phyloP scores from a whole-genome alignment of 2,113 vertebrate species.

The Anser brachyrhynchus region DNA sequence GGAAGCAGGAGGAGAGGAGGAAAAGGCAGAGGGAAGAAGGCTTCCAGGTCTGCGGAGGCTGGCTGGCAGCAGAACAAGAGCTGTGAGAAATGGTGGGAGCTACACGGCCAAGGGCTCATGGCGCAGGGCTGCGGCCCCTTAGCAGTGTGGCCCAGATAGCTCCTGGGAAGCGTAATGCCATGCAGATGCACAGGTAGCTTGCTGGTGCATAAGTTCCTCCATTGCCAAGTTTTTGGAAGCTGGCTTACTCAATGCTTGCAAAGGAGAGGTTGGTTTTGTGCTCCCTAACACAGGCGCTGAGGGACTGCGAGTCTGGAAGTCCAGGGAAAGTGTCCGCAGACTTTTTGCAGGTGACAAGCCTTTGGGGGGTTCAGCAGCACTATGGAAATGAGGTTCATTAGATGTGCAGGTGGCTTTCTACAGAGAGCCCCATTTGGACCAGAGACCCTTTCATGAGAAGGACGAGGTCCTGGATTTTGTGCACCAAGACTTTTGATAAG shows the following conservation, averaged over 20 bases:
- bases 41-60: background rate
- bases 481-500: background rate
- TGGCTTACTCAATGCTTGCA: accelerated
- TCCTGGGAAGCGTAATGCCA: accelerated
- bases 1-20: background rate
- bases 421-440: background rate
- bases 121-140: background rate
- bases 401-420: background rate
- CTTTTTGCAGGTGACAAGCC: background rate
- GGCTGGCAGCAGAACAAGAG: background rate
- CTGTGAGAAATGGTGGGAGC: background rate
- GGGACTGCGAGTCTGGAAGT: background rate
- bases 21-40: background rate
- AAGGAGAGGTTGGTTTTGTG: background rate
- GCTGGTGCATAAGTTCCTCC: background rate
- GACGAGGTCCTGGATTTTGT: background rate
- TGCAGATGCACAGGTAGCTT: background rate
- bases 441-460: background rate
- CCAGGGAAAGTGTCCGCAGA: background rate
- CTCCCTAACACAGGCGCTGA: background rate
- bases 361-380: background rate
- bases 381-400: background rate
- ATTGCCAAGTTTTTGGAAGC: background rate
- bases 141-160: background rate
- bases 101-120: accelerated